Percentiles rank a stretch among this genome's conserved stretches.
Evolutionary conservation across 2,888 invertebrate genomes (phyloP).

Genomic region (Mellilla xanthometata): DNA sequence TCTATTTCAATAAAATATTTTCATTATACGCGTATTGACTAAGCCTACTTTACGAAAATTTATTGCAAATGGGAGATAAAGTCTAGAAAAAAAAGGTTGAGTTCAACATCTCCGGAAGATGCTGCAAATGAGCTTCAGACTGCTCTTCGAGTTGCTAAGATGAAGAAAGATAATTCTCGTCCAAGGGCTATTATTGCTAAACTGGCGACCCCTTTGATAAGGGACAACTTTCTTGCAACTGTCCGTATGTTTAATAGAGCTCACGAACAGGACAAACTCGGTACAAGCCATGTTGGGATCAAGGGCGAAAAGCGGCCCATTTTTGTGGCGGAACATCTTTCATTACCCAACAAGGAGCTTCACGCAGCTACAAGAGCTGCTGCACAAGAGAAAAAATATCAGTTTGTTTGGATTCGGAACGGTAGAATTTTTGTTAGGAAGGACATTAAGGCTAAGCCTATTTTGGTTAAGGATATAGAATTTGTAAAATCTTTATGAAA

Average conservation of each 20-base stretch:
- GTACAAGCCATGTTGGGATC: not conserved
- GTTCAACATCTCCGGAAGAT: no score
- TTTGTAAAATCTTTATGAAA: not conserved
- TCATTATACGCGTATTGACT: no score
- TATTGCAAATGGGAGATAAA: no score
- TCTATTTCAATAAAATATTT: no score
- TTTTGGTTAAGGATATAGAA: not conserved
- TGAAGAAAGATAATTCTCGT: not conserved
- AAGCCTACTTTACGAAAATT: no score
- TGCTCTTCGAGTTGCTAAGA: not conserved
- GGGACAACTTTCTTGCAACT: not conserved
- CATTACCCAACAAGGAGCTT: not conserved
- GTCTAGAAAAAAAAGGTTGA: no score
- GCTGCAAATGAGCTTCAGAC: not conserved
- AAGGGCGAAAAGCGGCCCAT: not conserved
- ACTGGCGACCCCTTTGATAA: not conserved
- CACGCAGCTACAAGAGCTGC: not conserved
- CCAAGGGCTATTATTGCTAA: not conserved
- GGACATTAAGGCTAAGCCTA: not conserved
- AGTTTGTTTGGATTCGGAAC: conserved; percentile 1
- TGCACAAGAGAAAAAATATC: conserved; percentile 1
- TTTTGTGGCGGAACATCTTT: not conserved
- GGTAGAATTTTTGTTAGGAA: not conserved
- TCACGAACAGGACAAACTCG: not conserved
- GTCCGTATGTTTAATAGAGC: not conserved